Evolutionary conservation across 2,113 vertebrate species (phyloP).

Genomic region (Silurus glanis): DNA sequence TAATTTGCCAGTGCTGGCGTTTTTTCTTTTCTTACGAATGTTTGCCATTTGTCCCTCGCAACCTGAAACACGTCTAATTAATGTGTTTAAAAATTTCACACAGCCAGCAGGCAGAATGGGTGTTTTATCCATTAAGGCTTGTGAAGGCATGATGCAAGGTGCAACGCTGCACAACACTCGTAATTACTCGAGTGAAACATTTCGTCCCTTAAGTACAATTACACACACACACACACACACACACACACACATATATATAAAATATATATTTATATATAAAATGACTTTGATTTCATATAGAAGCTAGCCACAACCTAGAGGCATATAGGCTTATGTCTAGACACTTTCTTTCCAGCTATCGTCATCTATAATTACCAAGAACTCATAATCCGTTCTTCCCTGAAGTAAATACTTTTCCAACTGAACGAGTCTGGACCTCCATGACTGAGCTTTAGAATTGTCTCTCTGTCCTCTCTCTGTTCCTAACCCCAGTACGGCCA

Average conservation of each 20-base stretch:
- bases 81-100: slow-evolving; percentile 44
- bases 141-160: slow-evolving; percentile 3
- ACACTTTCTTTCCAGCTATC: slow-evolving; percentile 8
- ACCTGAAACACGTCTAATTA: slow-evolving; percentile 42
- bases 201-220: not conserved
- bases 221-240: not conserved
- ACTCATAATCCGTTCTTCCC: slow-evolving; percentile 20
- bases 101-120: not conserved
- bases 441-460: slow-evolving; percentile 34
- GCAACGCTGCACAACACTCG: not conserved
- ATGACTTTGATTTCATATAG: not conserved
- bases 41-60: slow-evolving; percentile 40
- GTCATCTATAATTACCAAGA: slow-evolving; percentile 34
- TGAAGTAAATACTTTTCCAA: slow-evolving; percentile 39
- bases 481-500: not conserved
- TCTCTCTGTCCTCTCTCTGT: not conserved
- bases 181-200: slow-evolving; percentile 9
- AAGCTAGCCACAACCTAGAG: not conserved
- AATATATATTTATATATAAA: slow-evolving; percentile 12
- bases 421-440: slow-evolving; percentile 31
- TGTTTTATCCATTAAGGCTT: slow-evolving; percentile 31
- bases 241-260: too few relatives aligned
- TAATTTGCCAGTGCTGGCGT: slow-evolving; percentile 22
- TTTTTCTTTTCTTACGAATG: slow-evolving; percentile 20
- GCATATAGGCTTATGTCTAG: slow-evolving; percentile 10